phyloP scores from a whole-genome alignment of 64 coral and sea anemone species.

The Stichodactyla helianthus region DNA sequence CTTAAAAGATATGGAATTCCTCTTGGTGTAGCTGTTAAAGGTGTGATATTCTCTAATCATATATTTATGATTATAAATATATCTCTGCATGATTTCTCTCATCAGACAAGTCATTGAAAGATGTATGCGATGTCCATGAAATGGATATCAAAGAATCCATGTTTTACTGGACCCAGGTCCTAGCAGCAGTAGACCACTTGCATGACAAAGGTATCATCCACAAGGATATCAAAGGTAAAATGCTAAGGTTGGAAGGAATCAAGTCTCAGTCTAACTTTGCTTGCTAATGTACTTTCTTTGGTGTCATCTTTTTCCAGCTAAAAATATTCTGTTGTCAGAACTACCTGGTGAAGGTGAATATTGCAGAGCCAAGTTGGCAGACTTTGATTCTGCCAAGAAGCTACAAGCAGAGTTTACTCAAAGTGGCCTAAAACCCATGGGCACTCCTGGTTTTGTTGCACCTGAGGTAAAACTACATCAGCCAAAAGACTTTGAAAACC shows the following conservation, averaged over 20 bases:
- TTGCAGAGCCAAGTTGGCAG: constrained; percentile 18
- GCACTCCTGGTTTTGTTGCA: constrained; percentile 32
- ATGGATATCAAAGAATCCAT: constrained; percentile 10
- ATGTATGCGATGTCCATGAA: not conserved
- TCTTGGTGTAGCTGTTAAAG: no score
- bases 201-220: constrained; percentile 20
- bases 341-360: not conserved
- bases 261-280: no score
- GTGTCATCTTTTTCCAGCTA: not conserved
- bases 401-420: constrained; percentile 16
- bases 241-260: not conserved
- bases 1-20: no score
- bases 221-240: constrained; percentile 35
- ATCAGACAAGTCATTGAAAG: not conserved
- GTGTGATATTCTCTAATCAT: no score
- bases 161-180: constrained; percentile 16
- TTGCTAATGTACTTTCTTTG: not conserved
- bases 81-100: not conserved
- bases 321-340: constrained; percentile 31
- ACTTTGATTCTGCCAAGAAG: constrained; percentile 31
- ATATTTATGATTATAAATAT: no score
- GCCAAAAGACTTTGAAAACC: no score
- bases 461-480: constrained; percentile 35
- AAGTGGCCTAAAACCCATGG: constrained; percentile 13
- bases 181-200: not conserved